These are phyloP conservation scores for Neria commutata DNA, from an alignment of 2,888 invertebrate genomes.

Conservation along the genomic window DNA sequence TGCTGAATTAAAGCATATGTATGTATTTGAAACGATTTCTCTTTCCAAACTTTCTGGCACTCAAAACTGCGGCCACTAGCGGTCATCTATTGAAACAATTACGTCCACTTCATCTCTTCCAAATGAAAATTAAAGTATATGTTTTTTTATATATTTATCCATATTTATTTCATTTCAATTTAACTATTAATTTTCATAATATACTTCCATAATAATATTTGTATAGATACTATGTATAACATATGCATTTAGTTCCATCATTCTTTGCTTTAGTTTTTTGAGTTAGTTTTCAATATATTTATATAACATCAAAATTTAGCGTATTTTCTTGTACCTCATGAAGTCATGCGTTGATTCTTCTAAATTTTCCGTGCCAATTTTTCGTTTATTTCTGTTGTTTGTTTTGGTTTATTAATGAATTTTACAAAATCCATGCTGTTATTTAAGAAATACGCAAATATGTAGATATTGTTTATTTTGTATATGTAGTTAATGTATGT, in stretches of 20 bases:
- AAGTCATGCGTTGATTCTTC: slow-evolving; percentile 35
- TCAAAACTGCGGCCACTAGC: no score
- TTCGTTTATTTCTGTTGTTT: slow-evolving; percentile 5
- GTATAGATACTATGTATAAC: slow-evolving; percentile 42
- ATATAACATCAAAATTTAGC: slow-evolving; percentile 28
- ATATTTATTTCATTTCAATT: slow-evolving; percentile 58
- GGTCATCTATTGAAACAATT: no score
- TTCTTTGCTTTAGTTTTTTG: slow-evolving; percentile 12
- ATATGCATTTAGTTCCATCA: slow-evolving; percentile 33
- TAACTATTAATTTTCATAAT: slow-evolving; percentile 49
- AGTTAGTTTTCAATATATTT: slow-evolving; percentile 21
- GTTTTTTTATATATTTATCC: slow-evolving; percentile 28
- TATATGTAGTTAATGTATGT: slow-evolving; percentile 31
- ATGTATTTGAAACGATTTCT: no score
- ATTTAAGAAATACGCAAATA: slow-evolving; percentile 5
- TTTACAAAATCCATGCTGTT: slow-evolving; percentile 37
- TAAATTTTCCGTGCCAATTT: slow-evolving; percentile 26
- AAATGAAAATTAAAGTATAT: no score
- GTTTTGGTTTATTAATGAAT: slow-evolving; percentile 16
- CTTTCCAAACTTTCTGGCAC: no score
- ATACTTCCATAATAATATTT: slow-evolving; percentile 39
- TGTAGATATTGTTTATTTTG: slow-evolving; percentile 11
- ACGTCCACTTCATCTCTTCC: no score
- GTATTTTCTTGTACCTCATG: slow-evolving; percentile 17
- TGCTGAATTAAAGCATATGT: no score